phyloP scores from a whole-genome alignment of 2,888 invertebrate genomes.

The Strigamia crassipes region DNA sequence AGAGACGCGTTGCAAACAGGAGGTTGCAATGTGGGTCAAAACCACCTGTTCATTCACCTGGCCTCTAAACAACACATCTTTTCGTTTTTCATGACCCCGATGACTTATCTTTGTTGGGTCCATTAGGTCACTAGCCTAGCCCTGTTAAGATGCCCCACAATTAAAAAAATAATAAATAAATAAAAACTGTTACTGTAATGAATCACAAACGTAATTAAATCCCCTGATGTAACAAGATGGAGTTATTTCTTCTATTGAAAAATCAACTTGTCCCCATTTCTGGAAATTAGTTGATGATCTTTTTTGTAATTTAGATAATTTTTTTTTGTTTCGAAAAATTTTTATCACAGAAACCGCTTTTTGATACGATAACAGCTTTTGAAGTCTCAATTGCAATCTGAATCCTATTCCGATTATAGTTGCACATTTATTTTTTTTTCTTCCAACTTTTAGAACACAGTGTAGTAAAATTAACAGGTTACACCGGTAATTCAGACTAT shows the following conservation, averaged over 20 bases:
- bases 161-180: not conserved
- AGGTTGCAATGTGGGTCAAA: conserved; percentile 35
- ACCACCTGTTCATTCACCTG: conserved; percentile 42
- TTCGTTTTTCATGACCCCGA: conserved; percentile 40
- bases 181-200: not conserved
- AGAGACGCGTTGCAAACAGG: conserved; percentile 38
- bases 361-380: conserved; percentile 6
- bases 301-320: conserved; percentile 8
- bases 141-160: not conserved
- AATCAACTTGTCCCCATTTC: conserved; percentile 2
- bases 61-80: conserved; percentile 36
- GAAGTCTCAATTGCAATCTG: not conserved
- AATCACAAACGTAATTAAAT: not conserved
- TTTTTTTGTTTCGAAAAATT: not conserved
- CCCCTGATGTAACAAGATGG: not conserved
- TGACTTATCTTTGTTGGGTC: conserved; percentile 11
- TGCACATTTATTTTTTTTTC: not conserved
- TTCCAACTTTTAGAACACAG: not conserved
- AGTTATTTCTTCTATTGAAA: not conserved
- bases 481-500: not conserved
- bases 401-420: no score
- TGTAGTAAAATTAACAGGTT: conserved; percentile 12
- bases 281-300: not conserved
- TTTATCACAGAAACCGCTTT: not conserved
- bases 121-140: conserved; percentile 6